Percentiles rank a stretch among this genome's conserved stretches.
Evolutionary conservation across 2,888 invertebrate genomes (phyloP).

Genomic region (Elegia similella): DNA sequence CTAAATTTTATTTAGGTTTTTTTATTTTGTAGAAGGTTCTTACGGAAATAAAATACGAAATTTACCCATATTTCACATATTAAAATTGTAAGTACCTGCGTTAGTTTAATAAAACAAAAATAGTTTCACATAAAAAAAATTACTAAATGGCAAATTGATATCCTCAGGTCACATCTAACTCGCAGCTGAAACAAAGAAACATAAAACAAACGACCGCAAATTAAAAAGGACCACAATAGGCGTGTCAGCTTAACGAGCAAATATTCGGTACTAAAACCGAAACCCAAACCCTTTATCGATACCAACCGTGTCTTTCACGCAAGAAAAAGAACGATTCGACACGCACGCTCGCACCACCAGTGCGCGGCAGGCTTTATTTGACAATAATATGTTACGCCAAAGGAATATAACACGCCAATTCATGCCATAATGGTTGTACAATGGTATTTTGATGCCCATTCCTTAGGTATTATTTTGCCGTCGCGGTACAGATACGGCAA

Average conservation of each 20-base stretch:
- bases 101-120: no score
- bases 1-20: not conserved
- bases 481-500: not conserved
- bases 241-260: slow-evolving; percentile 50
- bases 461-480: slow-evolving; percentile 15
- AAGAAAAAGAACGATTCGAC: slow-evolving; percentile 56
- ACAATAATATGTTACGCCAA: slow-evolving; percentile 68
- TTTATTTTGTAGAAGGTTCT: not conserved
- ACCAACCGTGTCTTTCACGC: slow-evolving; percentile 49
- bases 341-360: slow-evolving; percentile 59
- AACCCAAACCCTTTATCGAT: slow-evolving; percentile 45
- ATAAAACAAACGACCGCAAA: slow-evolving; percentile 11
- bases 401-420: slow-evolving; percentile 66
- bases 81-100: no score
- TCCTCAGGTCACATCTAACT: not conserved
- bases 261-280: slow-evolving; percentile 48
- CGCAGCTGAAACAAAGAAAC: not conserved
- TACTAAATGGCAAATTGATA: not conserved
- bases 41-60: no score
- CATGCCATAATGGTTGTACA: slow-evolving; percentile 46
- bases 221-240: slow-evolving; percentile 16
- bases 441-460: slow-evolving; percentile 28
- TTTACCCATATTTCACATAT: no score
- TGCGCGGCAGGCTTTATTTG: slow-evolving; percentile 69
- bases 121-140: no score